Evolutionary conservation across 1,140 invertebrate species (phyloP), one percentile per base, ranked within the genome.

Genomic region (Lutraria rhynchaena): DNA sequence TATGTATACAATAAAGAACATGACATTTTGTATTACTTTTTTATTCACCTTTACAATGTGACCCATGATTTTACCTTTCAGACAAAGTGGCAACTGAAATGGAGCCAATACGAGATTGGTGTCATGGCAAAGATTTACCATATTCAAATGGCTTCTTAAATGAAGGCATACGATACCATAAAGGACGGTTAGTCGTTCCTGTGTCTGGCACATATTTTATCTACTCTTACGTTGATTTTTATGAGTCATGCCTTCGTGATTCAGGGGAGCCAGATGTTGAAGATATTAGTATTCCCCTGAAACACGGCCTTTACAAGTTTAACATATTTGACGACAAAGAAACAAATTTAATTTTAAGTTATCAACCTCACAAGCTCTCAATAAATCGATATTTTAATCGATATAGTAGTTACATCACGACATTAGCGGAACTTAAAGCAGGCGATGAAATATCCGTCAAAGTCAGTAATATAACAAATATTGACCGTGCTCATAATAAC

Each of bases 321-420:
- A 55, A n/a, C 22, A 55, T 55, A 15, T n/a, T 11, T 15, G 53
- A 55, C 7, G n/a, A 55, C 17, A n/a, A 55, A 5, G 53, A 55
- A 55, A 55, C n/a, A 5, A 24, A 55, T 7, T 5, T 55, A 55
- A n/a, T 55, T 11, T 7, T 24, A 55, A n/a, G 24, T 22, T 15
- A n/a, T 5, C 53, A 55, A 55, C 53, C 53, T 11, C 53, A 55
- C 24, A 55, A 7, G 22, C 7, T 55, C 5, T 55, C 53, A 11
- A 55, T 15, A 7, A 55, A 55, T n/a, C 17, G 24, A 15, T n/a
- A 55, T n/a, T 55, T 55, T 55, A 55, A 55, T n/a, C 24, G 5
- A 7, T 55, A 55, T 22, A 55, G 53, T n/a, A 55, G 53, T n/a
- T 55, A 55, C n/a, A 24, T 55, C 11, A 55, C n/a, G n/a, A n/a